These are phyloP conservation scores for Dascillus cervinus DNA, from an alignment of 2,888 invertebrate genomes.

Conservation along the genomic window DNA sequence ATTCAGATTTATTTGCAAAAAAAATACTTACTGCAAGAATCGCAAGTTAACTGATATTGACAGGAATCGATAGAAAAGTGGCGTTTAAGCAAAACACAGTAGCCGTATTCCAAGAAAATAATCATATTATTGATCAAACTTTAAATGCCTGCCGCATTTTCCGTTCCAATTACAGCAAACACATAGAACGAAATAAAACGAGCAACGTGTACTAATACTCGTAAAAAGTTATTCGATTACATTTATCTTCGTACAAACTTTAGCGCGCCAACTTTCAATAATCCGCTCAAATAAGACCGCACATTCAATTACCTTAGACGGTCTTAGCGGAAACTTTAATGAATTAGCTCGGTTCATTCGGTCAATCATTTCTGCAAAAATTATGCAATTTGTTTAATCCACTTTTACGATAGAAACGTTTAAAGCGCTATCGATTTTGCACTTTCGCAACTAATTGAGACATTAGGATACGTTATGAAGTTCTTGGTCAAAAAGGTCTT, in stretches of 20 bases:
- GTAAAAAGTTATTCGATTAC: slow-evolving; percentile 20
- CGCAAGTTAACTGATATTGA: neutral
- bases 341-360: slow-evolving; percentile 10
- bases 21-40: neutral
- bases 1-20: slow-evolving; percentile 11
- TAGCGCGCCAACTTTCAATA: slow-evolving; percentile 26
- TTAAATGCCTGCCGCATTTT: slow-evolving; percentile 15
- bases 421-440: too few species aligned
- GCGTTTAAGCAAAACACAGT: too few species aligned
- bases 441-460: too few species aligned
- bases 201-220: slow-evolving; percentile 15
- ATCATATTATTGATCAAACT: slow-evolving; percentile 18
- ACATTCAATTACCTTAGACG: slow-evolving; percentile 29
- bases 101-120: slow-evolving; percentile 10
- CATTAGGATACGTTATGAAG: too few species aligned
- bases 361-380: too few species aligned
- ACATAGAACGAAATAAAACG: slow-evolving; percentile 15
- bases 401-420: too few species aligned
- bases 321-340: slow-evolving; percentile 22
- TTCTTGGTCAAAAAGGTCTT: too few species aligned
- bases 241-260: slow-evolving; percentile 16
- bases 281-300: slow-evolving; percentile 27
- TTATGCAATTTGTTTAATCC: too few species aligned
- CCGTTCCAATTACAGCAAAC: slow-evolving; percentile 19
- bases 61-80: too few species aligned